phyloP scores from a whole-genome alignment of 2,113 vertebrate genomes.

The Ancistrus triradiatus region DNA sequence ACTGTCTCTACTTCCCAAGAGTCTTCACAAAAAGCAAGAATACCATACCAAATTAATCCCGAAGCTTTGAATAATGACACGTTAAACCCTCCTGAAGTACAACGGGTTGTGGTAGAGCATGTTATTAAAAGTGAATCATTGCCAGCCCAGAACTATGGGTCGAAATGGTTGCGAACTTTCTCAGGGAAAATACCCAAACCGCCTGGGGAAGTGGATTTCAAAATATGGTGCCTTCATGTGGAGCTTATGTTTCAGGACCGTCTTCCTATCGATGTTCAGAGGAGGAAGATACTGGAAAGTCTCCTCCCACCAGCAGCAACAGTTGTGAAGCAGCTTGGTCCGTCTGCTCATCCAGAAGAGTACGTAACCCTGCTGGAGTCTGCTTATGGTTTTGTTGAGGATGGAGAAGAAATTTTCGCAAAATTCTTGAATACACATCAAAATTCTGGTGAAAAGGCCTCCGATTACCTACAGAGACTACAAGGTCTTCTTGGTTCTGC shows the following conservation, averaged over 20 bases:
- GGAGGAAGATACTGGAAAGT: conserved; percentile 1
- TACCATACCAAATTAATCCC: background rate
- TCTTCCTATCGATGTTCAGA: background rate
- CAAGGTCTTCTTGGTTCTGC: conserved; percentile 7
- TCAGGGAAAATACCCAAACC: background rate
- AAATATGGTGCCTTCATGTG: background rate
- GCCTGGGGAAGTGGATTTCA: background rate
- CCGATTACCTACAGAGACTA: background rate
- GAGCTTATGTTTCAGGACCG: background rate
- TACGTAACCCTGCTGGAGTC: background rate
- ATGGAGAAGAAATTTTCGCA: background rate
- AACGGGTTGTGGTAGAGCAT: background rate
- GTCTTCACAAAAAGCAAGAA: background rate
- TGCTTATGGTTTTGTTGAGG: background rate
- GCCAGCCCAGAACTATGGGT: background rate
- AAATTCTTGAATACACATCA: background rate
- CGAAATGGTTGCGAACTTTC: background rate
- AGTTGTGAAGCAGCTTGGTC: conserved; percentile 1
- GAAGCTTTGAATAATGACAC: background rate
- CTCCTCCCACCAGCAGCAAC: conserved; percentile 4
- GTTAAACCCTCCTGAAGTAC: background rate
- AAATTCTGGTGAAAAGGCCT: background rate
- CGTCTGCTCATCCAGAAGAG: background rate
- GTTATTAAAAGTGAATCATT: background rate
- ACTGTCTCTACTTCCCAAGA: background rate